Evolutionary conservation across 2,797 vertebrate species (phyloP), one percentile per base, ranked within the genome.

Genomic region (Spheniscus humboldti): DNA sequence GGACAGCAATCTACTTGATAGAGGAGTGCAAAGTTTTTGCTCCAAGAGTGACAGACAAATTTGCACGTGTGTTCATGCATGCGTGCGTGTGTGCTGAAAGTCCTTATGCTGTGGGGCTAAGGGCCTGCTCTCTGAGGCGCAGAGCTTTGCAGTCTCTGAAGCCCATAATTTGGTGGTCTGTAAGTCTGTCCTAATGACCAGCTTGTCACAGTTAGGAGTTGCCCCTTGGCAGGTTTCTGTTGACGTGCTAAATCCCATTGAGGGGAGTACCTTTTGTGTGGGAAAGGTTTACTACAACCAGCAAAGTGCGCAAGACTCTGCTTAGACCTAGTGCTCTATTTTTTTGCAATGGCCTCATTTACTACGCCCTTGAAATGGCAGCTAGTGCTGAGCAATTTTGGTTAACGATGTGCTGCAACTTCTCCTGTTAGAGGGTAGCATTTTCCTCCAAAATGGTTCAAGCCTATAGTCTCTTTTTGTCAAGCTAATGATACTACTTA

Each of bases 391-490:
- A 52, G 23, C 24, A 83, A n/a, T 85, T 69, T 37, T 64, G 20
- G 12, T 53, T 91, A 95, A 93, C 6, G 39, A 82, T 41, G 43
- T 1, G 0, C 31, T 47, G 53, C 82, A 94, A 50, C 37, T 76
- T 88, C 43, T 74, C 25, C 27, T 71, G 31, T 57, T 71, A 30
- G 59, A 90, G 5, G 75, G n/a, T 3, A 77, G 28, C 56, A 52
- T 77, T 92, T 93, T 88, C 47, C 60, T 75, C 31, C 9, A 39
- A 69, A 72, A 78, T 56, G 14, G 28, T 86, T 77, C 75, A 92
- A 91, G 24, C n/a, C 43, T 91, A 22, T 94, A 86, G 89, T 87
- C 64, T 67, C 7, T 22, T 28, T n/a, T 41, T 78, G 67, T 91
- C 64, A 45, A 16, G 33, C 24, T 52, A 30, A 19, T 81, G 78